Evolutionary conservation across 2,888 invertebrate species (phyloP).

Genomic region (Seladonia tumulorum): DNA sequence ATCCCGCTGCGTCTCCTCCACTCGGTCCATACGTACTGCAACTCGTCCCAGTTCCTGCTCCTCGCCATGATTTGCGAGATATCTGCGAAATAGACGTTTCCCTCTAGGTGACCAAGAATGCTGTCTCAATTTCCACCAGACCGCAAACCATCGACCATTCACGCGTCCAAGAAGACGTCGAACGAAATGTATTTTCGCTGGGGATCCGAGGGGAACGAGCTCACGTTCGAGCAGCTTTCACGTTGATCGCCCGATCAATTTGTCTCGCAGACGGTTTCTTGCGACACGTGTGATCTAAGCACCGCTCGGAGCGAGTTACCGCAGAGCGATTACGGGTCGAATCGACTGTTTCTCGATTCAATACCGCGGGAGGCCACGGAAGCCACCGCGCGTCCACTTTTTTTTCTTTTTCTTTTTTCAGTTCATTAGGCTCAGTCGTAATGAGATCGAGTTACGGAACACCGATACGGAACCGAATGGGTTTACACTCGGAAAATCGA

Average conservation of each 20-base stretch:
- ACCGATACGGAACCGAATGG: slow-evolving; percentile 5
- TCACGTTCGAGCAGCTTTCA: slow-evolving; percentile 63
- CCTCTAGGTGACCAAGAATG: background rate
- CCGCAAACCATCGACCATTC: background rate
- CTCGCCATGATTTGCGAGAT: slow-evolving; percentile 89
- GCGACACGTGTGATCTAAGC: slow-evolving; percentile 40
- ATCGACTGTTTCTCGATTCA: slow-evolving; percentile 14
- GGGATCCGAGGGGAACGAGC: background rate
- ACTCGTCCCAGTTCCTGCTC: slow-evolving; percentile 94
- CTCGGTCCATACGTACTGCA: slow-evolving; percentile 95
- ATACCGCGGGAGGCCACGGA: background rate
- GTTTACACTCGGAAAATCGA: background rate
- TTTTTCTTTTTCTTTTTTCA: background rate
- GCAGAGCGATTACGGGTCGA: slow-evolving; percentile 17
- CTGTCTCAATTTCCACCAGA: background rate
- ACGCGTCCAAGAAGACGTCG: background rate
- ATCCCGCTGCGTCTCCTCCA: slow-evolving; percentile 93
- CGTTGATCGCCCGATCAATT: slow-evolving; percentile 58
- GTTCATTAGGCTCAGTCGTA: background rate
- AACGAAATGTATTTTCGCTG: background rate
- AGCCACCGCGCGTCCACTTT: background rate
- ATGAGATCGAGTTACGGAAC: slow-evolving; percentile 28
- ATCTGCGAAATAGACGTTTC: slow-evolving; percentile 79
- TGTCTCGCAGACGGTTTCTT: slow-evolving; percentile 12
- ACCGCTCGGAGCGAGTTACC: slow-evolving; percentile 33